A percentile compares a stretch with the other conserved stretches of the same genome.
Conservation (phyloP, 2,888 invertebrate genomes). For the Julus scandinavius region DNA sequence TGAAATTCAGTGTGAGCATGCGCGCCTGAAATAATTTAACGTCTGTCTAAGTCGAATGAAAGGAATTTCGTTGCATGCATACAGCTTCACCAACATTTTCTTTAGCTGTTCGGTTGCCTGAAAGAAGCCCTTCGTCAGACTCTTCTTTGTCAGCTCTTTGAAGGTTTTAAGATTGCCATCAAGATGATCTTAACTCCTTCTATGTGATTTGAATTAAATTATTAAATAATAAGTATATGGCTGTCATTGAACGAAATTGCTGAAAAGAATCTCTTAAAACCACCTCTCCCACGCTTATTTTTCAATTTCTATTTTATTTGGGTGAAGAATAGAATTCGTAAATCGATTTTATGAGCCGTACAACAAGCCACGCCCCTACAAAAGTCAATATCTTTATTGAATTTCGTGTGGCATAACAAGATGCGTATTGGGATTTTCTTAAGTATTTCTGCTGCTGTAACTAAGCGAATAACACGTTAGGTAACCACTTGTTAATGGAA, state of each 20-base stretch:
- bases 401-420: neutral
- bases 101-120: neutral
- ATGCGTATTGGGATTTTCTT: neutral
- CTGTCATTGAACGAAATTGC: conserved; percentile 15
- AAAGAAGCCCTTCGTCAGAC: neutral
- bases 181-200: conserved; percentile 26
- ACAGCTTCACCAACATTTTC: conserved; percentile 12
- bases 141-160: conserved; percentile 33
- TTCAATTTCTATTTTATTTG: conserved; percentile 33
- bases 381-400: conserved; percentile 25
- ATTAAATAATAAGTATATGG: conserved; percentile 33
- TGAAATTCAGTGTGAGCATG: neutral
- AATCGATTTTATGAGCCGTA: conserved; percentile 8
- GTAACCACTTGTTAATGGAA: no score
- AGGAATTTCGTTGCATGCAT: conserved; percentile 10
- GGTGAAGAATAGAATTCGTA: neutral
- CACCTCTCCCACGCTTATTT: conserved; percentile 26
- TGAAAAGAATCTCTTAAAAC: conserved; percentile 6
- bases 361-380: neutral
- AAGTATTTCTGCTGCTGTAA: no score
- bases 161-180: conserved; percentile 20
- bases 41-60: neutral
- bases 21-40: neutral
- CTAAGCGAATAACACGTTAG: no score
- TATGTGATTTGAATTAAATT: conserved; percentile 33